phyloP scores from a whole-genome alignment of 2,797 vertebrate species.

The Falco peregrinus region DNA sequence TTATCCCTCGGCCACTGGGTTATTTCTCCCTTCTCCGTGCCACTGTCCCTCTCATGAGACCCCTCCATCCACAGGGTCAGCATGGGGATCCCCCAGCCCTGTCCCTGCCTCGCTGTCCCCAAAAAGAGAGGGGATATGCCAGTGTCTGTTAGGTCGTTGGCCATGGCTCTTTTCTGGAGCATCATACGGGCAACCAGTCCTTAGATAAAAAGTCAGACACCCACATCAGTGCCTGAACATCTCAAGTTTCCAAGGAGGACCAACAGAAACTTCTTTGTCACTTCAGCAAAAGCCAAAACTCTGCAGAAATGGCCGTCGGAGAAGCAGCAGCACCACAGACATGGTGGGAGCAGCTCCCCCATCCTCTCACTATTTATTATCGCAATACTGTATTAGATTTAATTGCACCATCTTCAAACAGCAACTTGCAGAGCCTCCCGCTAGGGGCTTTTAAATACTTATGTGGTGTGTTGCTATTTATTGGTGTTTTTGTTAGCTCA shows the following conservation, averaged over 20 bases:
- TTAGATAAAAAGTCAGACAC: neutral
- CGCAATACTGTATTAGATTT: neutral
- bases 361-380: constrained; percentile 9
- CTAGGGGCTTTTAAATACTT: constrained; percentile 53
- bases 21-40: neutral
- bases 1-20: neutral
- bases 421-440: constrained; percentile 36
- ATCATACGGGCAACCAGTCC: neutral
- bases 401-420: constrained; percentile 37
- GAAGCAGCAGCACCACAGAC: neutral
- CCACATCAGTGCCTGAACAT: neutral
- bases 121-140: neutral
- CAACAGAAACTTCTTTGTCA: neutral
- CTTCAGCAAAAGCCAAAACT: neutral
- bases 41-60: neutral
- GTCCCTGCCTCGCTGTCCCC: neutral
- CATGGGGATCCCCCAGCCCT: neutral
- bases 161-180: neutral
- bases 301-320: neutral
- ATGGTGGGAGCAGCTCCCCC: constrained; percentile 1
- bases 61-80: neutral
- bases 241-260: neutral
- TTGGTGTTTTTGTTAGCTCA: constrained; percentile 47
- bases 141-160: neutral
- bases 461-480: constrained; percentile 28